A percentile compares a stretch with the other conserved stretches of the same genome.
These are phyloP conservation scores for Falco columbarius DNA, from an alignment of 2,797 vertebrate species.

Conservation along the genomic window DNA sequence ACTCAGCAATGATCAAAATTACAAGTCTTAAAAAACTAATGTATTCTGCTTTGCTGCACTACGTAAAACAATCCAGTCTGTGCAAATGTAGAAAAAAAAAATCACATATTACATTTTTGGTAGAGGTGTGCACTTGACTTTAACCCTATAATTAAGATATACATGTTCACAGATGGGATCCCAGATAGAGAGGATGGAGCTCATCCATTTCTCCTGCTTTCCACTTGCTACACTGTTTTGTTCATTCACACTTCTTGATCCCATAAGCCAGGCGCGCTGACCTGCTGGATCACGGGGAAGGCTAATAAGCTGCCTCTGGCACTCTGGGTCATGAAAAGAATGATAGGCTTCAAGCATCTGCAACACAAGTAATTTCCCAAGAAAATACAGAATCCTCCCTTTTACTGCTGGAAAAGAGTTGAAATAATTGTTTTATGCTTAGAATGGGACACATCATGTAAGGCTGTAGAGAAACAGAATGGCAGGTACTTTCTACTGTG, in stretches of 20 bases:
- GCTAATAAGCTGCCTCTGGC: neutral
- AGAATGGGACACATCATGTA: neutral
- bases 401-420: neutral
- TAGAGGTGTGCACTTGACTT: neutral
- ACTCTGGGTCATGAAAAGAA: neutral
- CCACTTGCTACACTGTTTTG: neutral
- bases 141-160: neutral
- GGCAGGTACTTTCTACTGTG: neutral
- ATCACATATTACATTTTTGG: neutral
- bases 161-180: neutral
- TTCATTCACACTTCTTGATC: neutral
- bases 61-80: neutral
- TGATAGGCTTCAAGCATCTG: neutral
- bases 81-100: neutral
- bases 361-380: neutral
- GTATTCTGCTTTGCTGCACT: neutral
- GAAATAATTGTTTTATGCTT: neutral
- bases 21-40: neutral
- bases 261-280: neutral
- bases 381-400: neutral
- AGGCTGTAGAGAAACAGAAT: neutral
- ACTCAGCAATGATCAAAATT: neutral
- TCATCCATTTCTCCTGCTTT: neutral
- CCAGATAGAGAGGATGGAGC: neutral
- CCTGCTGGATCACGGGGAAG: neutral